Percentiles rank a stretch among this genome's conserved stretches.
Conservation (phyloP, 2,113 vertebrate genomes). For the Notarius lentiginosus region DNA sequence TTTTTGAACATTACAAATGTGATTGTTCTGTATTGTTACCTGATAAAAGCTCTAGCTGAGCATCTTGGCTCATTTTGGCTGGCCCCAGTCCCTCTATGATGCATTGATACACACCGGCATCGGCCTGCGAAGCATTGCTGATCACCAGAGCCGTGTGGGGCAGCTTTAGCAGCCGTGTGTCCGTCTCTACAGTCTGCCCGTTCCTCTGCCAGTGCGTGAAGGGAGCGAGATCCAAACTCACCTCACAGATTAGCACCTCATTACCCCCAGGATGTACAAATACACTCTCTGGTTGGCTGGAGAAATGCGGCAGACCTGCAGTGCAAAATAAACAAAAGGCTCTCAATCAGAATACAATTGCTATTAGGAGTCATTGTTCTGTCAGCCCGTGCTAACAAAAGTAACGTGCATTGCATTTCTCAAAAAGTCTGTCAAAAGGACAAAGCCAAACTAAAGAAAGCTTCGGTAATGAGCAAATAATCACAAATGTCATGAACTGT, state of each 20-base stretch:
- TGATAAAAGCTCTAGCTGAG: constrained; percentile 81
- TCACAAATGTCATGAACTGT: background rate
- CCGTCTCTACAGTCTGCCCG: constrained; percentile 70
- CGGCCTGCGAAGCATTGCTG: constrained; percentile 78
- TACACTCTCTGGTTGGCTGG: constrained; percentile 80
- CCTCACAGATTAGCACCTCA: constrained; percentile 84
- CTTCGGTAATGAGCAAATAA: background rate
- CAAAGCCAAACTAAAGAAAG: background rate
- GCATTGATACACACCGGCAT: constrained; percentile 86
- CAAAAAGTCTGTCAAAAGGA: background rate
- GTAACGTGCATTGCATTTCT: background rate
- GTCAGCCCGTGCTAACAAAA: background rate
- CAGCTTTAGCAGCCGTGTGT: constrained; percentile 72
- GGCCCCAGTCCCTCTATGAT: constrained; percentile 79
- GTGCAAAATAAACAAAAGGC: background rate
- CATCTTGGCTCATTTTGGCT: constrained; percentile 87
- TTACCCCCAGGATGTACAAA: constrained; percentile 73
- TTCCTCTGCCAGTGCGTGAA: constrained; percentile 89
- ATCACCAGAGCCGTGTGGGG: constrained; percentile 82
- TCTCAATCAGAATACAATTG: background rate
- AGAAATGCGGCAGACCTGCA: constrained; percentile 85
- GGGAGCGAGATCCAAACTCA: constrained; percentile 79
- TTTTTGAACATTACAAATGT: background rate
- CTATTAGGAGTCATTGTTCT: background rate
- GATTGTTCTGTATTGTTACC: constrained; percentile 68